Evolutionary conservation across 2,797 vertebrate species (phyloP), one percentile per base, ranked within the genome.

Genomic region (Aulostomus chinensis): DNA sequence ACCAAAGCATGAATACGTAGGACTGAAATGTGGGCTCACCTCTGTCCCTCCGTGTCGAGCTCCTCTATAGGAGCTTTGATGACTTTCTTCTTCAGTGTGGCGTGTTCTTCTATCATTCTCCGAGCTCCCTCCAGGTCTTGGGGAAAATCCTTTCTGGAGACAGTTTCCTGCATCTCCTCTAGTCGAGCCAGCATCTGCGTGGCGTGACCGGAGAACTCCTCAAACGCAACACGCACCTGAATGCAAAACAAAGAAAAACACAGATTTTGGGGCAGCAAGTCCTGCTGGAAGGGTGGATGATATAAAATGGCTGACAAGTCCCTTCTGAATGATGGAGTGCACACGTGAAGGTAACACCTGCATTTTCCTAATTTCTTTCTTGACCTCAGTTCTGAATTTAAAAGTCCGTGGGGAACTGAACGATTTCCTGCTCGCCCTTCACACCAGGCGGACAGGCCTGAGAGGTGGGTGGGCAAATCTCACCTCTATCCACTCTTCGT

Each of bases 51-150:
- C 0, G 94, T 87, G 71, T 99, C 96, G 80, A 99, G 90, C 81
- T 99, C 96, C 85, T 99, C 97, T 0, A 99, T 96, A 1, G 96
- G 95, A 2, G 96, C 97, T 78, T 97, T 98, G 41, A 97, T 95
- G 48, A 98, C 96, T 77, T 95, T 97, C 88, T 98, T 98, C 86
- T 98, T 99, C 4, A 98, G 83, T 3, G 96, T 91, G 0, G 95
- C 94, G 8, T 99, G 95, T 21, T 98, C 96, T 58, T 99, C 97
- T 15, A 99, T 98, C 94, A 99, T 96, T 61, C 90, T 92, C 38
- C 96, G 89, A 11, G 97, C 95, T 42, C 96, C 95, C 29, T 99
- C 97, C 37, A 99, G 89, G 68, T 99, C 96, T 88, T 95, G 95
- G 34, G 97, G 96, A 73, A 99, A 89, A 74, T 99, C 96, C 70